These are phyloP conservation scores for Boloria euphrosyne DNA, from an alignment of 2,888 invertebrate genomes.

Conservation along the genomic window DNA sequence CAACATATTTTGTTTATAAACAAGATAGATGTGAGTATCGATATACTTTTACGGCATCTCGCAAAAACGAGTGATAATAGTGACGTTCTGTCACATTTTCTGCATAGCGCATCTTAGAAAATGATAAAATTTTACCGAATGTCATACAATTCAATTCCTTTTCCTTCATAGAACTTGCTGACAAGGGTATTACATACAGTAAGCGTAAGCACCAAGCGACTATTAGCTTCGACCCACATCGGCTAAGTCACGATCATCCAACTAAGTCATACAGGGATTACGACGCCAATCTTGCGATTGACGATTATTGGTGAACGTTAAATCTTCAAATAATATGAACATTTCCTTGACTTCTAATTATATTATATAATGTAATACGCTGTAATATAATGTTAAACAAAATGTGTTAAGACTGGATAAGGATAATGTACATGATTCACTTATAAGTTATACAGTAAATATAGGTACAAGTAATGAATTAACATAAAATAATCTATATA, in stretches of 20 bases:
- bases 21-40: too few species aligned
- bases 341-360: too few species aligned
- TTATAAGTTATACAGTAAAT: too few species aligned
- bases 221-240: conserved; percentile 43
- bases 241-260: conserved; percentile 49
- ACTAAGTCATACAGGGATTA: conserved; percentile 66
- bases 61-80: too few species aligned
- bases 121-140: conserved; percentile 26
- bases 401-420: too few species aligned
- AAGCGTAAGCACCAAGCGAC: conserved; percentile 48
- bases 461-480: background rate
- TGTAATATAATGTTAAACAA: too few species aligned
- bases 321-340: conserved; percentile 2
- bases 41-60: too few species aligned
- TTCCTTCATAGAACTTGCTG: conserved; percentile 35
- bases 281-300: conserved; percentile 44
- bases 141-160: background rate
- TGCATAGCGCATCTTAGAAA: too few species aligned
- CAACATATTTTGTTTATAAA: too few species aligned
- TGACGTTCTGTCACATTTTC: too few species aligned
- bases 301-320: conserved; percentile 31
- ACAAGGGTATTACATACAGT: conserved; percentile 57
- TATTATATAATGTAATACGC: too few species aligned
- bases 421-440: too few species aligned
- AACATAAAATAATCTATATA: background rate